Base-by-base conservation (phyloP, 2,888 invertebrate genomes). In the Emmelina monodactyla region DNA sequence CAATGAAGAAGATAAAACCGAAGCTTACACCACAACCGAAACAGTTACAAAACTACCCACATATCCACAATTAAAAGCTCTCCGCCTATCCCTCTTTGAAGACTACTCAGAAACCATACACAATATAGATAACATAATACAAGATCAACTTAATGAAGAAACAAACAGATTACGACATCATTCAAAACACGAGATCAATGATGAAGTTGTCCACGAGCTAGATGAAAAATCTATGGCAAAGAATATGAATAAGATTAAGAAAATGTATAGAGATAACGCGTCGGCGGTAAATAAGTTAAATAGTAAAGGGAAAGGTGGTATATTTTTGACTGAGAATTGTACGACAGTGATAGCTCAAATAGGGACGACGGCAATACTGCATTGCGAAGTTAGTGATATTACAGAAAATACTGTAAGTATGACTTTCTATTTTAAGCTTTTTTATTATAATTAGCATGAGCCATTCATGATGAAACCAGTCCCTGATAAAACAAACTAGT, bases 261-360 rank as follows among this genome's bases (percentile, higher is more conserved):
- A 76, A 70, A 68, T 76, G 71, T 78, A 78, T 52, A 78, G 76
- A 73, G 78, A 78, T 51, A 66, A 76, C 15, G 47, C 63, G n/a
- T 67, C 73, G 1, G 54, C 56, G 47, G 61, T 62, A 41, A 79
- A 79, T 69, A 79, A 75, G 36, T 58, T 79, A 62, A 65, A 60
- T 62, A 62, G 56, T 32, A 79, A 78, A 47, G 55, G 53, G 14
- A 76, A 70, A 46, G 55, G 50, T 46, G 75, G 75, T 54, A 78
- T 82, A 64, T 84, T 84, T 75, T 66, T 82, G 57, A 83, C 83
- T 53, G 83, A 82, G 38, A 84, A 84, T 58, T 83, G 83, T 63
- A 84, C 84, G n/a, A 78, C 82, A 41, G 83, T 85, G 44, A 70
- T 83, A 60, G 85, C 84, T 38, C 85, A 86, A 63, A 83, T 83